phyloP scores from a whole-genome alignment of 2,797 vertebrate genomes.

The Epinephelus awoara region DNA sequence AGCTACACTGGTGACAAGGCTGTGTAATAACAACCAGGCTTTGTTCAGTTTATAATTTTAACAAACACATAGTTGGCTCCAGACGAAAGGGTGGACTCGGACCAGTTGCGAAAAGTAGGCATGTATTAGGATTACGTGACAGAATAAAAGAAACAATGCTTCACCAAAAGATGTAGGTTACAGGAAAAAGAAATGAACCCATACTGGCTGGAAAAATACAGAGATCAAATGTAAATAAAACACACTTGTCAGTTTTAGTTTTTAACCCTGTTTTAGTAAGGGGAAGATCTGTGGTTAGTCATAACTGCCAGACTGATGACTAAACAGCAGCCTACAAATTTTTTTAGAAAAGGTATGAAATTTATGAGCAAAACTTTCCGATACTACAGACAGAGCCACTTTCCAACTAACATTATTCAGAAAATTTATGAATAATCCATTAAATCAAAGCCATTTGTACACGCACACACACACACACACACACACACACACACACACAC shows the following conservation, averaged over 20 bases:
- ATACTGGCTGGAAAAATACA: not conserved
- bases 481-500: not conserved
- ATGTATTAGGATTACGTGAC: conserved; percentile 4
- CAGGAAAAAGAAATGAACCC: not conserved
- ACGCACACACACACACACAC: not conserved
- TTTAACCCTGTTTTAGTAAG: not conserved
- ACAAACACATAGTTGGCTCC: conserved; percentile 65
- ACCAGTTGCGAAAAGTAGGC: not conserved
- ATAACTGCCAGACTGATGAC: conserved; percentile 39
- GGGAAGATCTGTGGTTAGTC: conserved; percentile 38
- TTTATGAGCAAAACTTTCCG: conserved; percentile 31
- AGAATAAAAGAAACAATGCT: not conserved
- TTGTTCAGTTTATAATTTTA: conserved; percentile 33
- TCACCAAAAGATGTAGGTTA: not conserved
- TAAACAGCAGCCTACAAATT: conserved; percentile 8
- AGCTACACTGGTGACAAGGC: not conserved
- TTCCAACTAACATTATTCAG: not conserved
- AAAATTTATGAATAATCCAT: conserved; percentile 20
- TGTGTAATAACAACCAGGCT: conserved; percentile 32
- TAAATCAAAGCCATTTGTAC: conserved; percentile 16
- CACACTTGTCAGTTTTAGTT: not conserved
- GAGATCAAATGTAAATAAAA: not conserved
- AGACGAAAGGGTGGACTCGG: not conserved
- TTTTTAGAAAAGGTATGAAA: not conserved
- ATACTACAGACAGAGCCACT: not conserved